Base-by-base conservation (phyloP, 2,888 invertebrate species). In the Chirona hameri region DNA sequence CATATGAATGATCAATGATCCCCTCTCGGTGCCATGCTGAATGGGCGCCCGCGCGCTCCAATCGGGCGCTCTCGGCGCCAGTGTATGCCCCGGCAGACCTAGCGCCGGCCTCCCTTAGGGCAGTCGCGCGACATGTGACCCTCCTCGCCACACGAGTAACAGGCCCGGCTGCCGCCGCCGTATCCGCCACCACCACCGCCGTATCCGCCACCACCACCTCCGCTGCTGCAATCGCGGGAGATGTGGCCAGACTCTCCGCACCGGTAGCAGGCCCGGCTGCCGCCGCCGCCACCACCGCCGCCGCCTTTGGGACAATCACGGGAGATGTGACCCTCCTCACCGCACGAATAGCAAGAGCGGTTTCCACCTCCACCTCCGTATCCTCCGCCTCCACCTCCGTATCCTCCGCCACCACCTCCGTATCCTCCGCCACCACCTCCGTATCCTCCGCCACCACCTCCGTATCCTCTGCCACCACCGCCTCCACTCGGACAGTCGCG, bases 201-300 rank as follows among this genome's bases (percentile, higher is more conserved):
- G 29, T n/a, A n/a, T n/a, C n/a, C n/a, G n/a, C n/a, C n/a, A n/a
- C 69, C 69, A 69, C 69, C 69, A 7, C 72, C 39, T 39, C 39
- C 39, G 39, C 39, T 72, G 14, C 46, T 39, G 46, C 76, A 76
- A 9, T 76, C 46, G 18, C 76, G 76, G 46, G 76, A 76, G 46
- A 76, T 76, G 76, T 76, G 76, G 24, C 76, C 76, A n/a, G n/a
- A n/a, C 10, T 76, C 76, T 15, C 76, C 76, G 21, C 76, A 76
- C 21, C 18, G 18, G 46, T 76, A 76, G 76, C 76, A 76, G 1
- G 76, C 24, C 24, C 76, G 39, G 46, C 76, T 69, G 69, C 69
- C 76, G n/a, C n/a, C n/a, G n/a, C 76, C 76, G 15, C 76, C 76
- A 46, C 24, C 21, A 9, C 76, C 76, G 0, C 69, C 69, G 4